Evolutionary conservation across 2,888 invertebrate genomes (phyloP).

Genomic region (Masnerella sp.): DNA sequence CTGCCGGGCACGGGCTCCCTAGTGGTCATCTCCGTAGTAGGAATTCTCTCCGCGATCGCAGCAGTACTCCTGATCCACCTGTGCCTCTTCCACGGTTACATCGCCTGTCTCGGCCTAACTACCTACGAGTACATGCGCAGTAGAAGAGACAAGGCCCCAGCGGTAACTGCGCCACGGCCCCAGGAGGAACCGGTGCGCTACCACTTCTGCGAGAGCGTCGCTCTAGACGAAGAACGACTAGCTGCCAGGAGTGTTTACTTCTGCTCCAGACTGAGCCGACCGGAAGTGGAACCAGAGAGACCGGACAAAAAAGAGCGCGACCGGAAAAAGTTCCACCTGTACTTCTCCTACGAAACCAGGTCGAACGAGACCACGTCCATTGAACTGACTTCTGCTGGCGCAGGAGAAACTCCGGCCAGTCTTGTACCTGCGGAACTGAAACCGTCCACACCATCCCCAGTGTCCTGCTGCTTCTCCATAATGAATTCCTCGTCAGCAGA

Average conservation of each 20-base stretch:
- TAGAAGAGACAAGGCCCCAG: constrained; percentile 66
- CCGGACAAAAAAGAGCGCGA: constrained; percentile 50
- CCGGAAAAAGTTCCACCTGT: constrained; percentile 71
- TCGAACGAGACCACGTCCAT: constrained; percentile 71
- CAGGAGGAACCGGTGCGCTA: constrained; percentile 60
- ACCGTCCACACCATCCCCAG: constrained; percentile 74
- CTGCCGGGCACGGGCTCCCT: constrained; percentile 78
- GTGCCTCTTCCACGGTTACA: constrained; percentile 93
- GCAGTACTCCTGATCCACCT: constrained; percentile 89
- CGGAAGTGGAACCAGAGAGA: constrained; percentile 12
- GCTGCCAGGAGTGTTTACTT: constrained; percentile 65
- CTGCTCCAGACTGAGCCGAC: constrained; percentile 69
- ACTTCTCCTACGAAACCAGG: constrained; percentile 72
- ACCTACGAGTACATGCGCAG: constrained; percentile 91
- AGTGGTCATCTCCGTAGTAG: constrained; percentile 78
- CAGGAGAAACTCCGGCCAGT: constrained; percentile 23
- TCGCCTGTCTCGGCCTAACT: constrained; percentile 89
- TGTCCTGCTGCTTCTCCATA: constrained; percentile 74
- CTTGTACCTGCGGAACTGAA: constrained; percentile 64
- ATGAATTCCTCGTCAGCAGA: constrained; percentile 63
- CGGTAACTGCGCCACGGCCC: neutral
- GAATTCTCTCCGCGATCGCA: constrained; percentile 85
- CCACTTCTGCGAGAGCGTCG: constrained; percentile 67
- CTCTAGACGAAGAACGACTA: constrained; percentile 15
- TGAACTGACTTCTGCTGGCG: constrained; percentile 68